Base-by-base conservation (phyloP, 2,888 invertebrate genomes). In the Merodon equestris region DNA sequence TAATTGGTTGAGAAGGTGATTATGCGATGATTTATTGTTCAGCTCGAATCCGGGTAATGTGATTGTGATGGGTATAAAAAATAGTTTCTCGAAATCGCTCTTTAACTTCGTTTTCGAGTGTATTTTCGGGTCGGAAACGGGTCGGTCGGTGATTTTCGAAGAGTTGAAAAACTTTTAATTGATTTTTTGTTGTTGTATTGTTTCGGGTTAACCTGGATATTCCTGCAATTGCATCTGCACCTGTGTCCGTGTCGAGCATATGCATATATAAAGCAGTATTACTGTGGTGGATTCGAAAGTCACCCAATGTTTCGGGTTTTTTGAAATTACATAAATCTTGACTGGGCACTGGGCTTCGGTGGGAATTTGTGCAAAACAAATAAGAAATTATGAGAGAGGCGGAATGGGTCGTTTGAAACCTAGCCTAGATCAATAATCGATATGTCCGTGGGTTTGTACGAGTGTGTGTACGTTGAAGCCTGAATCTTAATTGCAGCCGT, bases 401-500 rank as follows among this genome's bases (percentile, higher is more conserved):
- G 10, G 2, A 36, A 51, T 53, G 58, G 45, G 36, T 67, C 61
- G 61, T 63, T 47, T 76, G 61, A 83, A 83, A 83, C 83, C 82
- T 83, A 83, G 83, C 83, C 83, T 83, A 83, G 83, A 83, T 83
- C 83, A 83, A 83, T 83, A 83, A 82, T 75, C 79, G 63, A 81
- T 77, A 72, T 64, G 19, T 44, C 61, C 58, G 19, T 67, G 66
- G 54, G 58, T 44, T 36, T 51, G 53, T 17, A 15, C n/a, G 14
- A 48, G 50, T 47, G 45, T 15, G 12, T 57, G 57, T 47, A 42
- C 57, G 57, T 53, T 68, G 48, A 58, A 56, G 73, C 48, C 45
- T 79, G 79, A 71, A 77, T 67, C 64, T 76, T 61, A 60, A 71
- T 70, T 67, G 63, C 67, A 61, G 61, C 63, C 70, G 74, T 70